Conservation (phyloP, 2,888 invertebrate genomes). For the Philonicus albiceps region DNA sequence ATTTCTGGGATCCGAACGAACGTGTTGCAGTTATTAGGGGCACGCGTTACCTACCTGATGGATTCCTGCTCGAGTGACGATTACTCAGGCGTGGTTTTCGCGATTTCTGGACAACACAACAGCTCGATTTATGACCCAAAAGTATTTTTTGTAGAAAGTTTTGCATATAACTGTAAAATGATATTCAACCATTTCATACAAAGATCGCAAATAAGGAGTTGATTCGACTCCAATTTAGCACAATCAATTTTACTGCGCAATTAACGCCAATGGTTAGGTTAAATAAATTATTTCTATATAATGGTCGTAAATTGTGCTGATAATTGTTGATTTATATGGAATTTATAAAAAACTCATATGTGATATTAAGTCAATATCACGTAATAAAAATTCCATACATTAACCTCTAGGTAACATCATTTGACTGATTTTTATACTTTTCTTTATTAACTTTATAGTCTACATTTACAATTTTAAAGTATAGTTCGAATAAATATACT, state of each 20-base stretch:
- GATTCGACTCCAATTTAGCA: not conserved
- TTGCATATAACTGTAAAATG: slow-evolving; percentile 5
- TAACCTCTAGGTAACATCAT: not conserved
- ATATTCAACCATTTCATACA: not conserved
- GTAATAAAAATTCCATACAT: not conserved
- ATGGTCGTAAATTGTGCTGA: not conserved
- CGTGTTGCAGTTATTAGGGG: slow-evolving; percentile 11
- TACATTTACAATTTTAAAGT: too few species aligned
- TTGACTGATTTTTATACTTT: too few species aligned
- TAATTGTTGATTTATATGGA: not conserved
- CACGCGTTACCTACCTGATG: slow-evolving; percentile 29
- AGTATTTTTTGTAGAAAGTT: not conserved
- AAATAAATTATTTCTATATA: not conserved
- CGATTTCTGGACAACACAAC: not conserved
- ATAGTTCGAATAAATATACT: too few species aligned
- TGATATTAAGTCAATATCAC: too few species aligned
- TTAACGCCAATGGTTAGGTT: not conserved
- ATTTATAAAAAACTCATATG: not conserved
- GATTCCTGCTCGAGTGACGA: not conserved
- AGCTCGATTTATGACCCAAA: slow-evolving; percentile 1
- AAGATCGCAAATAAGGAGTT: not conserved
- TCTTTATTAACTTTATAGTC: too few species aligned
- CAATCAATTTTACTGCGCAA: not conserved
- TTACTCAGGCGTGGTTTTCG: slow-evolving; percentile 22
- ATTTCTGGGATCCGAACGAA: slow-evolving; percentile 7